These are phyloP conservation scores for Drosophila tsacasi DNA, from an alignment of 1,140 invertebrate genomes.

Conservation along the genomic window DNA sequence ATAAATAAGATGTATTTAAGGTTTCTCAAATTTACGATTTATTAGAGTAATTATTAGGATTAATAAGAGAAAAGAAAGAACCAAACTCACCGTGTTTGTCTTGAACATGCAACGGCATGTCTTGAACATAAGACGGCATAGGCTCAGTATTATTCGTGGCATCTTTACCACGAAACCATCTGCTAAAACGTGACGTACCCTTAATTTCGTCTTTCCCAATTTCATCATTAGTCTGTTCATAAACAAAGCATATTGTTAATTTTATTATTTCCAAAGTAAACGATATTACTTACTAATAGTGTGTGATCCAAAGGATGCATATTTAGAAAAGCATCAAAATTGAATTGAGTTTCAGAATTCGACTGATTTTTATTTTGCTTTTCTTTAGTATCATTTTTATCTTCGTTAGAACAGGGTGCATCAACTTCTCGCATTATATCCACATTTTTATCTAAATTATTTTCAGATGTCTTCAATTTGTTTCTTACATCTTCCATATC, in stretches of 20 bases:
- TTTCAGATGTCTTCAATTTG: slow-evolving; percentile 47
- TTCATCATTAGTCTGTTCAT: slow-evolving; percentile 33
- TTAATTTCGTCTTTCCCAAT: slow-evolving; percentile 19
- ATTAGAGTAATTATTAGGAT: background rate
- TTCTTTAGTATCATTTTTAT: slow-evolving; percentile 17
- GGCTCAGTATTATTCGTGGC: slow-evolving; percentile 34
- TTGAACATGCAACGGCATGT: slow-evolving; percentile 1
- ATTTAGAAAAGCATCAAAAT: slow-evolving; percentile 90
- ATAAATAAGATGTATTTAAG: background rate
- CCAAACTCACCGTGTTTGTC: slow-evolving; percentile 48
- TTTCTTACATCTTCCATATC: background rate
- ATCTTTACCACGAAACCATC: slow-evolving; percentile 70
- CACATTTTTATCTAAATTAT: slow-evolving; percentile 74
- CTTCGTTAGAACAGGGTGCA: slow-evolving; percentile 7
- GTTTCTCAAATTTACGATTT: background rate
- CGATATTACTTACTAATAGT: slow-evolving; percentile 86
- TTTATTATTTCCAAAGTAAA: background rate
- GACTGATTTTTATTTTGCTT: slow-evolving; percentile 10
- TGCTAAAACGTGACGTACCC: slow-evolving; percentile 68
- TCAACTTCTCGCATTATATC: slow-evolving; percentile 34
- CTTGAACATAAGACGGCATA: background rate
- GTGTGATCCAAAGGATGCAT: slow-evolving; percentile 88
- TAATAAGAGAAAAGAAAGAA: background rate
- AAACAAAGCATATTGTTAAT: background rate
- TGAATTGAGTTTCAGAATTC: slow-evolving; percentile 56